phyloP scores from a whole-genome alignment of 2,797 vertebrate species.

The Cephalopachus bancanus region DNA sequence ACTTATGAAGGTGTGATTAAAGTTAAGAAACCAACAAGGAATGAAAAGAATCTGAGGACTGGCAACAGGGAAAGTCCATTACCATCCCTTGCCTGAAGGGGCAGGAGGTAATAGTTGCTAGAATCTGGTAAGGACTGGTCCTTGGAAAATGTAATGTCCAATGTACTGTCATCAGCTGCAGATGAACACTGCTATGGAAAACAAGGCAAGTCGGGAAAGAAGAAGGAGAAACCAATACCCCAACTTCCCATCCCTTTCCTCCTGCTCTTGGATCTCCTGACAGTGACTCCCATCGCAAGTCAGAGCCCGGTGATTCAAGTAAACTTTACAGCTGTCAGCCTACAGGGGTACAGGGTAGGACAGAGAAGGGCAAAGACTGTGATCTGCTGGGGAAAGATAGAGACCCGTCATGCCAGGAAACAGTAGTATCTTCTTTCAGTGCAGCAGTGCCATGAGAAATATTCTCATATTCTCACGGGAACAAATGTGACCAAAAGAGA shows the following conservation, averaged over 20 bases:
- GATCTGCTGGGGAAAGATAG: not conserved
- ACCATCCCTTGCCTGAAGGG: not conserved
- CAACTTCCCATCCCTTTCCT: not conserved
- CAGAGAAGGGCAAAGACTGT: not conserved
- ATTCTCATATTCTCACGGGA: not conserved
- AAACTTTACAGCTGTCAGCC: not conserved
- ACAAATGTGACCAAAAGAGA: not conserved
- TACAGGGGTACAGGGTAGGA: not conserved
- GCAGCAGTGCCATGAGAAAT: not conserved
- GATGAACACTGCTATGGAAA: not conserved
- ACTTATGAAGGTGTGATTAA: not conserved
- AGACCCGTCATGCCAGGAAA: not conserved
- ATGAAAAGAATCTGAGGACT: not conserved
- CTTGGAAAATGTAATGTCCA: not conserved
- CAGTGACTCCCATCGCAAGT: not conserved
- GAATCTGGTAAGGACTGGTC: not conserved
- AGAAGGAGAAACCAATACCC: not conserved
- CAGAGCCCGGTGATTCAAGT: not conserved
- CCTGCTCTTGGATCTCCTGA: not conserved
- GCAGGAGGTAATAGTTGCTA: not conserved
- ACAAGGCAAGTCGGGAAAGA: not conserved
- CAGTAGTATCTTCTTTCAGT: not conserved
- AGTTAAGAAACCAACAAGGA: constrained; percentile 29
- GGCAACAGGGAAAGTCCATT: not conserved
- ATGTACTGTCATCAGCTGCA: not conserved